Base-by-base conservation (phyloP, 1,140 invertebrate genomes). In the Heliconius melpomene region DNA sequence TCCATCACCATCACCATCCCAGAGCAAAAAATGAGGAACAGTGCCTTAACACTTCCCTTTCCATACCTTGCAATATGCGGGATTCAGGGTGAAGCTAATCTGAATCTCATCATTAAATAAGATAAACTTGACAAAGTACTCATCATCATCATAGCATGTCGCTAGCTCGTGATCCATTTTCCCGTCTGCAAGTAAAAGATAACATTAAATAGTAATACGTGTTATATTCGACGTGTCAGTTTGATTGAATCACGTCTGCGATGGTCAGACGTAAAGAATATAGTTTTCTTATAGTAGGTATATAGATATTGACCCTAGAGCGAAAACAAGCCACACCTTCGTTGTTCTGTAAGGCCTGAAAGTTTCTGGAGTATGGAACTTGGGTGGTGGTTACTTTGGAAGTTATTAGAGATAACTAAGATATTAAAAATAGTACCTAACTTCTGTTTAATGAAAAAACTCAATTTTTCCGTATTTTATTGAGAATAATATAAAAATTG, bases 221-320 rank as follows among this genome's bases (percentile, higher is more conserved):
- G 11, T 26, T 66, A 26, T 66, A 66, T 9, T 66, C 57, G 57
- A 66, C 57, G 9, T 66, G 78, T 70, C 74, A 74, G 52, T 38
- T 46, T 66, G 72, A 74, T 79, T 79, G 78, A 40, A 70, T 79
- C 72, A 79, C 72, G 72, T 79, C 72, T 66, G 11, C 20, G 23
- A 66, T 66, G 60, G 23, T 26, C 60, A 66, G 23, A 66, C 13
- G 5, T 66, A 36, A 36, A 7, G 32, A 1, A 36, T 36, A 66
- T 66, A n/a, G 23, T 23, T 57, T n/a, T 11, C n/a, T 23, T 16
- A 57, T 9, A 23, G n/a, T 20, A 54, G 52, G 52, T 54, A 54
- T 54, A 54, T 20, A 52, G 7, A 11, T 40, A 0, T 40, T 40
- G 11, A 40, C 40, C 11, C 40, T 3, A 40, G 2, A 40, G 40